These are phyloP conservation scores for Amblyraja radiata DNA, from an alignment of 2,797 vertebrate species.

Conservation along the genomic window DNA sequence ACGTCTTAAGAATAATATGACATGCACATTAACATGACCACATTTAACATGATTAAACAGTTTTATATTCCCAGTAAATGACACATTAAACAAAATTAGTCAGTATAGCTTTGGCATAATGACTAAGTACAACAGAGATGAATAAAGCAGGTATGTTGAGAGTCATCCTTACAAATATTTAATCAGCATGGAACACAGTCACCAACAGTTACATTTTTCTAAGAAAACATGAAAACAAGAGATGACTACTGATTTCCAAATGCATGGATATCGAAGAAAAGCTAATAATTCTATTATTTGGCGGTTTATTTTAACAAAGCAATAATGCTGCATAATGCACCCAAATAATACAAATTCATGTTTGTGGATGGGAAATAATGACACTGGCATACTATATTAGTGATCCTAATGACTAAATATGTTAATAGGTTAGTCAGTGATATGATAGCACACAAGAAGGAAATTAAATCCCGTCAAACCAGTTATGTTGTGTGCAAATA, in stretches of 20 bases:
- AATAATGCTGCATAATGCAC: neutral
- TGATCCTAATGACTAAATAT: too few relatives aligned
- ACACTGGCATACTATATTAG: neutral
- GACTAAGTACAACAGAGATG: too few relatives aligned
- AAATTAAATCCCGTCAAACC: too few relatives aligned
- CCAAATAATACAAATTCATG: neutral
- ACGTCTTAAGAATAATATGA: too few relatives aligned
- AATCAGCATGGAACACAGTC: neutral
- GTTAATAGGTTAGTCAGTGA: too few relatives aligned
- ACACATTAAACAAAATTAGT: neutral
- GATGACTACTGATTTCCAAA: neutral
- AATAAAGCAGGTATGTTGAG: too few relatives aligned
- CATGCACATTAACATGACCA: neutral
- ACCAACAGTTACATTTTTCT: neutral
- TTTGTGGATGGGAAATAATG: neutral
- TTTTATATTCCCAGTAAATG: too few relatives aligned
- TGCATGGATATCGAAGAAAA: neutral
- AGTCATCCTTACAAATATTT: neutral
- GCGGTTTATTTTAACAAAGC: neutral
- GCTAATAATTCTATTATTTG: neutral
- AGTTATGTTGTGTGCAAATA: too few relatives aligned
- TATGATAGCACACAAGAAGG: too few relatives aligned
- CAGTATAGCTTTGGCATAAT: too few relatives aligned
- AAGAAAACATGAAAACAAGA: too few relatives aligned
- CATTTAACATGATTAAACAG: neutral